phyloP scores from a whole-genome alignment of 1,140 invertebrate species.

The Drosophila punjabiensis region DNA sequence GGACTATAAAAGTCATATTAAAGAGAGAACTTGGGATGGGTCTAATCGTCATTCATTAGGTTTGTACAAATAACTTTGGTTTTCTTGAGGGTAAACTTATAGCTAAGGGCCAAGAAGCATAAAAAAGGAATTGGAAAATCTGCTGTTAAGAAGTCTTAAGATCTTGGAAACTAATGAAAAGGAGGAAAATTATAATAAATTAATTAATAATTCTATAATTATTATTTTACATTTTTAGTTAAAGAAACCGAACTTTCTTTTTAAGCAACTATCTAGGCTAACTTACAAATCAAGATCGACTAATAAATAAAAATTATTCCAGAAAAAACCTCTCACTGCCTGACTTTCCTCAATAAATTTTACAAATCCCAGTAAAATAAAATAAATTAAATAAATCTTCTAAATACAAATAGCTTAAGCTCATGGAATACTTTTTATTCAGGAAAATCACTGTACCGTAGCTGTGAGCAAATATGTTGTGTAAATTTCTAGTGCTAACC shows the following conservation, averaged over 20 bases:
- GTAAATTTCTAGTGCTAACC: constrained; percentile 23
- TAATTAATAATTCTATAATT: background rate
- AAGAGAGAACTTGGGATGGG: background rate
- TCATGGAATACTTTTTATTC: constrained; percentile 6
- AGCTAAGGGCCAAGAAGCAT: background rate
- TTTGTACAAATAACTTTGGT: background rate
- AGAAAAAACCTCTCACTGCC: background rate
- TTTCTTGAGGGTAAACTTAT: background rate
- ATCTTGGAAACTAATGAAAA: no score
- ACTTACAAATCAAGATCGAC: background rate
- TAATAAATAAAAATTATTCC: background rate
- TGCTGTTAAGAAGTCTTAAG: background rate
- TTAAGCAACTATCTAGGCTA: background rate
- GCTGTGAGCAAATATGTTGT: constrained; percentile 42
- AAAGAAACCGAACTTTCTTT: background rate
- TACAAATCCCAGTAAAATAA: background rate
- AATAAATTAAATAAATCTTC: constrained; percentile 8
- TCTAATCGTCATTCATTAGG: constrained; percentile 11
- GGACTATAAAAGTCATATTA: constrained; percentile 13
- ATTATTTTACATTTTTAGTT: no score
- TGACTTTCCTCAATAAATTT: constrained; percentile 3
- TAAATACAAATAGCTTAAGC: constrained; percentile 9
- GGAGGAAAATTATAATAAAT: background rate
- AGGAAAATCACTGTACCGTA: constrained; percentile 13
- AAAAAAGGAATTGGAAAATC: background rate